phyloP scores from a whole-genome alignment of 2,888 invertebrate genomes.

The Lasioglossum morio region DNA sequence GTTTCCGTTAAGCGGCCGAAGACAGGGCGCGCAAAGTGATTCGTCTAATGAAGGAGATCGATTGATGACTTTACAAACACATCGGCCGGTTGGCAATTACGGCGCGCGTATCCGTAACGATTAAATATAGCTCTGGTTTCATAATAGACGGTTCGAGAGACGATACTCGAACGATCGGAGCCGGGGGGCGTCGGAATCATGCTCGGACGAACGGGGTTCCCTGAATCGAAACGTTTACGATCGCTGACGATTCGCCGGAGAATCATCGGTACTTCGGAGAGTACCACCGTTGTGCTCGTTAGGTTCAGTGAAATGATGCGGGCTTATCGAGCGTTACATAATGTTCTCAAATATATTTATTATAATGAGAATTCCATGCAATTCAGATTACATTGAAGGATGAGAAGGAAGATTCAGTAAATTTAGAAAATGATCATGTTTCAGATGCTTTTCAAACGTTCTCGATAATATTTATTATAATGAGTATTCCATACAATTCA shows the following conservation, averaged over 20 bases:
- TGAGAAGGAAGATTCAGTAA: too few species aligned
- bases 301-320: neutral
- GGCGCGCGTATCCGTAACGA: conserved; percentile 28
- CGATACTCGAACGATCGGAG: conserved; percentile 2
- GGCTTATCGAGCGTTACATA: conserved; percentile 1
- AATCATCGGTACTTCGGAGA: neutral
- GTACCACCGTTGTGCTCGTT: neutral
- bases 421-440: too few species aligned
- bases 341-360: conserved; percentile 18
- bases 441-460: too few species aligned
- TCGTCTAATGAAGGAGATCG: conserved; percentile 37
- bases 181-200: conserved; percentile 15
- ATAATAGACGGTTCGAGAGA: conserved; percentile 31
- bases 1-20: neutral
- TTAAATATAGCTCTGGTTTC: conserved; percentile 49
- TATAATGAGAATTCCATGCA: too few species aligned
- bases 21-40: neutral
- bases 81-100: conserved; percentile 33
- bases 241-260: neutral
- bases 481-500: too few species aligned
- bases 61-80: conserved; percentile 43
- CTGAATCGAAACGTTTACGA: conserved; percentile 2
- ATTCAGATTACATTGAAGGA: too few species aligned
- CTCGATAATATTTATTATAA: too few species aligned
- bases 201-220: conserved; percentile 14